phyloP scores from a whole-genome alignment of 2,113 vertebrate species.

The Heterotilapia buettikoferi region DNA sequence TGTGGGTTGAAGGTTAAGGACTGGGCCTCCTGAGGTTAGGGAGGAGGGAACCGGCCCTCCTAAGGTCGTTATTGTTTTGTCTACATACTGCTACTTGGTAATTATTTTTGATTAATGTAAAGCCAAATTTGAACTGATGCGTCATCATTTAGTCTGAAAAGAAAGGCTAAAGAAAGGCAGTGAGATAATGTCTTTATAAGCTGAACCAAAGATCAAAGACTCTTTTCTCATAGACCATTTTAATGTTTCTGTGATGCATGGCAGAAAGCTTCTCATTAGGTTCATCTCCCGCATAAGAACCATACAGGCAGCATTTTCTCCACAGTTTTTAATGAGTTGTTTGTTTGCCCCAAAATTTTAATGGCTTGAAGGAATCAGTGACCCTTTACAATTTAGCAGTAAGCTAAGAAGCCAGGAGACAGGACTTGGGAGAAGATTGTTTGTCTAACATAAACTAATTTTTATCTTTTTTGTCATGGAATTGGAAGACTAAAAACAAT shows the following conservation, averaged over 20 bases:
- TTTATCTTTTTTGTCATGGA: not conserved
- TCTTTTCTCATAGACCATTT: conserved; percentile 16
- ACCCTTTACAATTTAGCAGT: conserved; percentile 46
- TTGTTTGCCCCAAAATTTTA: conserved; percentile 59
- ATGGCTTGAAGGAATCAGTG: conserved; percentile 62
- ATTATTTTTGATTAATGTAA: conserved; percentile 46
- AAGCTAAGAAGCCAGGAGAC: conserved; percentile 21
- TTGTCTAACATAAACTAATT: not conserved
- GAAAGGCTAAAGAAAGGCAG: conserved; percentile 14
- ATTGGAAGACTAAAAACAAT: not conserved
- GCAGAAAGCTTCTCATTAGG: conserved; percentile 51
- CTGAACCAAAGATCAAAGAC: conserved; percentile 50
- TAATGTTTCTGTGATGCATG: conserved; percentile 15
- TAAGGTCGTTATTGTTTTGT: conserved; percentile 43
- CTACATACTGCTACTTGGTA: conserved; percentile 15
- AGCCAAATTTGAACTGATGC: conserved; percentile 38
- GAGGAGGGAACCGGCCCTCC: conserved; percentile 14
- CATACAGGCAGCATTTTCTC: conserved; percentile 30
- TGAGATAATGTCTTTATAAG: conserved; percentile 46
- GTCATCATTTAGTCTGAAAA: conserved; percentile 23
- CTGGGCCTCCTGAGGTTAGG: conserved; percentile 44
- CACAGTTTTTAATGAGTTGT: conserved; percentile 52
- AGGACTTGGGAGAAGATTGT: not conserved
- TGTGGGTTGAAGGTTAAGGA: conserved; percentile 58
- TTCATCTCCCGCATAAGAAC: conserved; percentile 33